phyloP scores from a whole-genome alignment of 2,888 invertebrate species.

The Spicauda simplicius region DNA sequence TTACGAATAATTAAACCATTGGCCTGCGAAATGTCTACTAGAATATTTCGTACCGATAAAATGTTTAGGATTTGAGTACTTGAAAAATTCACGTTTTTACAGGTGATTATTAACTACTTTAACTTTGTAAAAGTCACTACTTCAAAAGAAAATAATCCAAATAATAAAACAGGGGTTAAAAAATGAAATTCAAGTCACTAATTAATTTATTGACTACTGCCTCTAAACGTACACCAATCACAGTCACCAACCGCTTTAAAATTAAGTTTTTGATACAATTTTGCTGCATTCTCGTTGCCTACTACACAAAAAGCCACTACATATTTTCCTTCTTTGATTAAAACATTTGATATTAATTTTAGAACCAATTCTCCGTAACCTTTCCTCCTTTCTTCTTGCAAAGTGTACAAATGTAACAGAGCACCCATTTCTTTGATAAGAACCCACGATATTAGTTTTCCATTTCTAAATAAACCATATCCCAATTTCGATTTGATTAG shows the following conservation, averaged over 20 bases:
- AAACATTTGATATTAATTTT: constrained; percentile 38
- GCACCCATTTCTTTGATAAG: constrained; percentile 48
- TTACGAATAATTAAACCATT: too few relatives aligned
- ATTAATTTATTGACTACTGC: too few relatives aligned
- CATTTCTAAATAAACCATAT: constrained; percentile 45
- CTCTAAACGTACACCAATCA: constrained; percentile 17
- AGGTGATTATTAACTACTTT: too few relatives aligned
- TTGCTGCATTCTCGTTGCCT: constrained; percentile 35
- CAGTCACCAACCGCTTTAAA: constrained; percentile 3
- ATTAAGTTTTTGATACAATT: constrained; percentile 39
- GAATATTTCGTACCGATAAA: too few relatives aligned
- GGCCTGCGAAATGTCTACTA: too few relatives aligned
- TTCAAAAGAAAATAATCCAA: too few relatives aligned
- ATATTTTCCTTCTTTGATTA: constrained; percentile 27
- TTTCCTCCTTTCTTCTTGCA: constrained; percentile 44
- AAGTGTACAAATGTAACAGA: constrained; percentile 45
- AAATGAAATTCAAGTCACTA: too few relatives aligned
- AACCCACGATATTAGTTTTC: constrained; percentile 46
- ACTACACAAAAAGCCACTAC: constrained; percentile 39
- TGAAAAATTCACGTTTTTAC: too few relatives aligned
- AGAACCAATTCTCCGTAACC: constrained; percentile 41
- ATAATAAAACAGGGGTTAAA: too few relatives aligned
- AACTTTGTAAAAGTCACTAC: too few relatives aligned
- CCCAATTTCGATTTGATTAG: constrained; percentile 44
- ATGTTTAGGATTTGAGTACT: too few relatives aligned